phyloP scores from a whole-genome alignment of 53 echinoderm and acorn worm genomes.

The Astropecten irregularis region DNA sequence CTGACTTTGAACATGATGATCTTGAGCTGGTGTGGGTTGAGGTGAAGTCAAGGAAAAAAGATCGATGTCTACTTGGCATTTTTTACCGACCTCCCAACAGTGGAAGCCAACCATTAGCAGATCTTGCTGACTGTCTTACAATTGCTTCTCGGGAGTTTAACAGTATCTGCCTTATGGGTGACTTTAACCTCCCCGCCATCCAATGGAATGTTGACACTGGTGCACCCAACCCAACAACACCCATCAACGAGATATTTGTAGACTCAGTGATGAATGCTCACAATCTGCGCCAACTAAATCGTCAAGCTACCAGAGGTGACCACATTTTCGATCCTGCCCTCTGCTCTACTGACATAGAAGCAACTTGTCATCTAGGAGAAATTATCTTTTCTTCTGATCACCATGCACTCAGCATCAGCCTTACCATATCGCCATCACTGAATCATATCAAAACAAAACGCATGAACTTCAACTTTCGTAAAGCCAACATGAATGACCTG shows the following conservation, averaged over 20 bases:
- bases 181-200: constrained; percentile 16
- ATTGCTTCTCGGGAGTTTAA: background rate
- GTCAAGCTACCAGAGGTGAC: background rate
- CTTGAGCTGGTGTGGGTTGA: too few species aligned
- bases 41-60: background rate
- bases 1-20: background rate
- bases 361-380: background rate
- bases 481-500: constrained; percentile 16
- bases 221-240: background rate
- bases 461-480: background rate
- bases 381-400: background rate
- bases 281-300: constrained; percentile 7
- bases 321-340: constrained; percentile 15
- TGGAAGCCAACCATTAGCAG: background rate
- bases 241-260: constrained; percentile 19
- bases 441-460: background rate
- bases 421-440: background rate
- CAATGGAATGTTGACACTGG: background rate
- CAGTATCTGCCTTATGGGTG: constrained; percentile 22
- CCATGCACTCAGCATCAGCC: background rate
- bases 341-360: background rate
- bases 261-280: constrained; percentile 14
- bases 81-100: background rate
- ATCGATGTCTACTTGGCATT: background rate
- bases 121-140: background rate